These are phyloP conservation scores for Platycheirus albimanus DNA, from an alignment of 2,888 invertebrate genomes.

Conservation along the genomic window DNA sequence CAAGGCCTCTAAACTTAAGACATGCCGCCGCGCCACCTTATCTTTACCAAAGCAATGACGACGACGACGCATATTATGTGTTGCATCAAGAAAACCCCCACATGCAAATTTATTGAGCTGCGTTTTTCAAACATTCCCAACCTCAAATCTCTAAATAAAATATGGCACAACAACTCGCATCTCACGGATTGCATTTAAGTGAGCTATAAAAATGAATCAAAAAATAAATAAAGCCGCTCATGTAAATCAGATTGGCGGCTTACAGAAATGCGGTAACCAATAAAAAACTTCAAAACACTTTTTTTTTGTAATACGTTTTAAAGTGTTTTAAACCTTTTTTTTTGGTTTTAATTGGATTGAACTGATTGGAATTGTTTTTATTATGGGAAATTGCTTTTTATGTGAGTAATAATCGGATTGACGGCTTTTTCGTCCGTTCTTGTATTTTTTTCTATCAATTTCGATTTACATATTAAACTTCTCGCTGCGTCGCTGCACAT, in stretches of 20 bases:
- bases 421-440: background rate
- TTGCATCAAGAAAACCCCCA: slow-evolving; percentile 15
- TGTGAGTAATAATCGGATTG: slow-evolving; percentile 54
- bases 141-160: slow-evolving; percentile 30
- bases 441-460: slow-evolving; percentile 36
- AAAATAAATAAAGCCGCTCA: slow-evolving; percentile 17
- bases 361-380: slow-evolving; percentile 54
- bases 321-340: slow-evolving; percentile 13
- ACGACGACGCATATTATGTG: slow-evolving; percentile 21
- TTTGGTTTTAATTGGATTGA: slow-evolving; percentile 48
- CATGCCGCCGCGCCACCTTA: slow-evolving; percentile 27
- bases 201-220: slow-evolving; percentile 19
- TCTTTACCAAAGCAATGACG: too few relatives aligned
- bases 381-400: slow-evolving; percentile 59
- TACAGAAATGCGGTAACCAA: slow-evolving; percentile 42
- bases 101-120: slow-evolving; percentile 46
- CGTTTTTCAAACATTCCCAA: slow-evolving; percentile 51
- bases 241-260: slow-evolving; percentile 55
- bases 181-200: slow-evolving; percentile 24
- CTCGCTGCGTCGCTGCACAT: slow-evolving; percentile 31
- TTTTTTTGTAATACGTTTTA: slow-evolving; percentile 15
- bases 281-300: slow-evolving; percentile 61
- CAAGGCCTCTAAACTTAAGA: background rate
- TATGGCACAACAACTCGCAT: slow-evolving; percentile 30
- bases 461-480: slow-evolving; percentile 51